phyloP scores from a whole-genome alignment of 2,888 invertebrate genomes.

The Seira ritae region DNA sequence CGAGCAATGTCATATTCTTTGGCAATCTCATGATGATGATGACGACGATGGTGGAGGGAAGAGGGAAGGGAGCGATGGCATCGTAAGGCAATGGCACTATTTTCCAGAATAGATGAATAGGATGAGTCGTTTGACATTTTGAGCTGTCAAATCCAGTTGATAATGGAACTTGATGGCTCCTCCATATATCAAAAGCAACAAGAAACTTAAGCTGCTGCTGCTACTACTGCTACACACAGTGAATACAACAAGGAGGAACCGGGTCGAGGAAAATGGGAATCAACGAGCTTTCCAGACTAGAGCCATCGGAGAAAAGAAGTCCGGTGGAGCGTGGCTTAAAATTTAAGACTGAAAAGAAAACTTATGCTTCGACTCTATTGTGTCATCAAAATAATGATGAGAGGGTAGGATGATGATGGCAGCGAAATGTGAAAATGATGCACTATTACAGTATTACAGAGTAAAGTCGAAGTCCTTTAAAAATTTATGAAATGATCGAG shows the following conservation, averaged over 20 bases:
- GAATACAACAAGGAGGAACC: not conserved
- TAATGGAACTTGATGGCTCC: slow-evolving; percentile 69
- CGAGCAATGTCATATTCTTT: not conserved
- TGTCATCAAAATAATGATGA: slow-evolving; percentile 22
- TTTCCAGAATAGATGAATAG: slow-evolving; percentile 37
- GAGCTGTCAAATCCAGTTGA: slow-evolving; percentile 73
- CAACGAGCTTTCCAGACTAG: not conserved
- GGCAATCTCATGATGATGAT: not conserved
- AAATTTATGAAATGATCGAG: not conserved
- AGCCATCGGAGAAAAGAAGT: not conserved
- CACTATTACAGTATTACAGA: not conserved
- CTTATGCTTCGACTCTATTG: not conserved
- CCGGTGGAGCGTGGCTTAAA: slow-evolving; percentile 9
- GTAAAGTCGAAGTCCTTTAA: too few relatives aligned
- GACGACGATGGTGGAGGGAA: slow-evolving; percentile 17
- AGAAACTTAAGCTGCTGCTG: too few relatives aligned
- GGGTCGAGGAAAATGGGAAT: not conserved
- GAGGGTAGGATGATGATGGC: slow-evolving; percentile 1
- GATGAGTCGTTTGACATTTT: slow-evolving; percentile 67
- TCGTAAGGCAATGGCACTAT: not conserved
- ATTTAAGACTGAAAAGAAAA: slow-evolving; percentile 23
- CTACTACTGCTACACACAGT: not conserved
- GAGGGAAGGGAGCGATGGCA: slow-evolving; percentile 8
- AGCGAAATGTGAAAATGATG: not conserved
- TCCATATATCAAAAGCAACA: slow-evolving; percentile 58